Percentiles rank a stretch among this genome's conserved stretches.
These are phyloP conservation scores for Oryzias dopingdopingensis DNA, from an alignment of 2,797 vertebrate species.

Conservation along the genomic window DNA sequence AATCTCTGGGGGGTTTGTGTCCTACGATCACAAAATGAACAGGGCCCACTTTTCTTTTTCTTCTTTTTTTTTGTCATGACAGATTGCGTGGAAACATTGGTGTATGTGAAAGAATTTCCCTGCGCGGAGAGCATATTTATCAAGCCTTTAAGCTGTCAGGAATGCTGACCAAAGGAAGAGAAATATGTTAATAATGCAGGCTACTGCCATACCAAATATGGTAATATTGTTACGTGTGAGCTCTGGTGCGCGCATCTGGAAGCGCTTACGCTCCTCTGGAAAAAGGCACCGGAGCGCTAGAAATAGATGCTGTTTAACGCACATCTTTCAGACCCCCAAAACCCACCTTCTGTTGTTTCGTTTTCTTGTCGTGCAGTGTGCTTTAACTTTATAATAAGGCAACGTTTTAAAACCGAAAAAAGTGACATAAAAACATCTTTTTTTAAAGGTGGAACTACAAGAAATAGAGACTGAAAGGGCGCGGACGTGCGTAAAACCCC, in stretches of 20 bases:
- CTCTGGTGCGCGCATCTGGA: slow-evolving; percentile 95
- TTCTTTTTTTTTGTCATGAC: slow-evolving; percentile 79
- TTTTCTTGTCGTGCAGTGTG: slow-evolving; percentile 38
- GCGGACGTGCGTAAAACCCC: neutral
- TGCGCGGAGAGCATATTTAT: slow-evolving; percentile 95
- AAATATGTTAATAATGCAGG: slow-evolving; percentile 98
- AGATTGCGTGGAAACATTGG: slow-evolving; percentile 85
- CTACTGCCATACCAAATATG: slow-evolving; percentile 99
- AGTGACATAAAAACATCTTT: neutral
- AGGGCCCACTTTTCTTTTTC: slow-evolving; percentile 41
- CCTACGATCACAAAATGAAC: slow-evolving; percentile 53
- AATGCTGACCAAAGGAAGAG: slow-evolving; percentile 89
- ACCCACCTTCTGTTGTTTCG: slow-evolving; percentile 17
- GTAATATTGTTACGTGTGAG: slow-evolving; percentile 98
- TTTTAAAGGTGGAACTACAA: neutral
- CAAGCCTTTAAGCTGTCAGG: slow-evolving; percentile 94
- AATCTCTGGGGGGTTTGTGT: slow-evolving; percentile 54
- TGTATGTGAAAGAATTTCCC: slow-evolving; percentile 91
- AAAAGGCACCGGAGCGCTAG: slow-evolving; percentile 81
- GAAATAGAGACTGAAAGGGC: neutral
- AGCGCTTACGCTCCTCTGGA: slow-evolving; percentile 82
- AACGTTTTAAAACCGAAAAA: no score
- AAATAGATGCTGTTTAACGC: slow-evolving; percentile 85
- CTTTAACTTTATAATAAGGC: neutral
- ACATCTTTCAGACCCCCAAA: slow-evolving; percentile 41